Evolutionary conservation across 2,888 invertebrate species (phyloP).

Genomic region (Drosophila koepferae): DNA sequence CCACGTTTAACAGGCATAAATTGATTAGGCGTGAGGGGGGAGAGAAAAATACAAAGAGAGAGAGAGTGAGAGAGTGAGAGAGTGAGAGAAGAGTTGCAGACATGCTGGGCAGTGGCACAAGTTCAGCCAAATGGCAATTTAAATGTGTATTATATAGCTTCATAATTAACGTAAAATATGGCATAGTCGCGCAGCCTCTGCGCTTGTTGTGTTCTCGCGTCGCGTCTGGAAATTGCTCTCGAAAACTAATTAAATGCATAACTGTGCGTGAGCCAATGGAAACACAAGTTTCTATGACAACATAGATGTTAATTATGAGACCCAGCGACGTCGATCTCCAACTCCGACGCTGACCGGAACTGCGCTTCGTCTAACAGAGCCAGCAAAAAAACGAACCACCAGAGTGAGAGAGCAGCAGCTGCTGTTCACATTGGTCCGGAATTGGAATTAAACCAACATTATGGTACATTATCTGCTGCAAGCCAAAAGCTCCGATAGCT

Average conservation of each 20-base stretch:
- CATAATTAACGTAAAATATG: conserved; percentile 56
- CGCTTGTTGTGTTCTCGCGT: background rate
- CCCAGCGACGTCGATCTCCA: conserved; percentile 34
- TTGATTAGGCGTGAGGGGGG: conserved; percentile 41
- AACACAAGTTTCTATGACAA: conserved; percentile 34
- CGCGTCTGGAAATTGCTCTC: conserved; percentile 40
- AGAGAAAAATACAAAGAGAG: conserved; percentile 1
- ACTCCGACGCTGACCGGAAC: conserved; percentile 61
- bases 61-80: background rate
- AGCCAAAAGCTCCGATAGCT: conserved; percentile 49
- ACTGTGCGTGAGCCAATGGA: conserved; percentile 20
- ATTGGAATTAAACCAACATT: conserved; percentile 69
- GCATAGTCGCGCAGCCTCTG: background rate
- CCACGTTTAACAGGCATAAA: conserved; percentile 55
- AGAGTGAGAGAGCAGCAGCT: conserved; percentile 17
- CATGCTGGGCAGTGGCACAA: background rate
- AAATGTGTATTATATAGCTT: conserved; percentile 55
- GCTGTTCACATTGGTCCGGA: conserved; percentile 42
- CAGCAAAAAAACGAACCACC: conserved; percentile 36
- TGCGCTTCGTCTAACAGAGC: conserved; percentile 67
- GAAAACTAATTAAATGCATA: conserved; percentile 73
- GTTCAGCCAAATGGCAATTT: conserved; percentile 48
- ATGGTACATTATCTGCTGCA: conserved; percentile 72
- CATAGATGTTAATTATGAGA: conserved; percentile 63
- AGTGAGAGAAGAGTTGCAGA: background rate